These are phyloP conservation scores for Hippocampus kuda DNA, from an alignment of 2,797 vertebrate genomes.

Conservation along the genomic window DNA sequence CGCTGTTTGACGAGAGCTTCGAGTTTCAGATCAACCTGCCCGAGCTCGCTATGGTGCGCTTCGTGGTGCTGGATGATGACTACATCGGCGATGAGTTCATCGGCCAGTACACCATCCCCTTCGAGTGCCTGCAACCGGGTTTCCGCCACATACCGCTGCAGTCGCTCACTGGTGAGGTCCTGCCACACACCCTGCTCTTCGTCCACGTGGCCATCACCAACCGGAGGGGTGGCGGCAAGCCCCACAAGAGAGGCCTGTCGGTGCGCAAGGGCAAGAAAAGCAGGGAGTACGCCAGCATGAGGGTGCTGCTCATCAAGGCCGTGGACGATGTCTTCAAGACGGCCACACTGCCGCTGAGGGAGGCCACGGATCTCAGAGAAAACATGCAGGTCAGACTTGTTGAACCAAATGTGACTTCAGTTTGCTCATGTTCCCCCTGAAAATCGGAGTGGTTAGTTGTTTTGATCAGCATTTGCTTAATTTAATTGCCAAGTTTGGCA, in stretches of 20 bases:
- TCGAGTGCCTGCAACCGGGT: slow-evolving; percentile 95
- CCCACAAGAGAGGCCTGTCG: slow-evolving; percentile 92
- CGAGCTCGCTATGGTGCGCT: slow-evolving; percentile 94
- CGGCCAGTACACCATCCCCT: slow-evolving; percentile 94
- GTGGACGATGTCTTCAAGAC: slow-evolving; percentile 95
- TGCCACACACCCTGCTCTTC: slow-evolving; percentile 86
- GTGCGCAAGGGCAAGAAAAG: slow-evolving; percentile 90
- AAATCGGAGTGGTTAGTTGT: no score
- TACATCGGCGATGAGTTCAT: slow-evolving; percentile 98
- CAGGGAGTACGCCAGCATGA: slow-evolving; percentile 91
- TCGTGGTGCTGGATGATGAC: slow-evolving; percentile 95
- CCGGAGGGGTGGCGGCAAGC: slow-evolving; percentile 93
- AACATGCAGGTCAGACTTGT: slow-evolving; percentile 87
- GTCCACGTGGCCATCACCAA: slow-evolving; percentile 98
- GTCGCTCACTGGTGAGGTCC: slow-evolving; percentile 85
- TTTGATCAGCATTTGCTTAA: no score
- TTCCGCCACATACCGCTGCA: slow-evolving; percentile 93
- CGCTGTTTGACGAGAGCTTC: slow-evolving; percentile 96
- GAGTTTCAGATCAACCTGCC: slow-evolving; percentile 98
- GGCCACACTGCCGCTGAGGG: slow-evolving; percentile 82
- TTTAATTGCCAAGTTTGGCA: no score
- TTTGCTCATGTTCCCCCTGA: no score
- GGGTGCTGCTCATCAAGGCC: slow-evolving; percentile 85
- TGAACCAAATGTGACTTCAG: not conserved
- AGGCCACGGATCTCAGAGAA: slow-evolving; percentile 93